Conservation (phyloP, 2,113 vertebrate species). For the Corapipo altera region DNA sequence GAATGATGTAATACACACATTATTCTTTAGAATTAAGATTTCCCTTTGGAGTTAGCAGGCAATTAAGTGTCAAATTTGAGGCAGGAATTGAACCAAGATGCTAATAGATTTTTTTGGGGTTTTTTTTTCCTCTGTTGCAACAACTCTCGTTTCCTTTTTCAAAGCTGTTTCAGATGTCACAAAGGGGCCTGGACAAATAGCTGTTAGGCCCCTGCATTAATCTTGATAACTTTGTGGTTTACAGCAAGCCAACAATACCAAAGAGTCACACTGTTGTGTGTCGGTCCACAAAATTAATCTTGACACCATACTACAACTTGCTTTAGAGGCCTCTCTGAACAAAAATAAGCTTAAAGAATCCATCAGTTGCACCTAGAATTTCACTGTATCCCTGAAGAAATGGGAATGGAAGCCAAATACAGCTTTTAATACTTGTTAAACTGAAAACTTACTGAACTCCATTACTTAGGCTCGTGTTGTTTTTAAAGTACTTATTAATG, state of each 20-base stretch:
- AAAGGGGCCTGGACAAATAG: not conserved
- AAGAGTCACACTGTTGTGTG: not conserved
- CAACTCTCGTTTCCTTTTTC: not conserved
- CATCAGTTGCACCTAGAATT: not conserved
- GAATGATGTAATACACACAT: not conserved
- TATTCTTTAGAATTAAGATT: not conserved
- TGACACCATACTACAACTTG: not conserved
- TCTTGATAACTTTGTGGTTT: not conserved
- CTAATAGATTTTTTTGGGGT: not conserved
- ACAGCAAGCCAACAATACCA: not conserved
- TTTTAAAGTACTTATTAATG: not conserved
- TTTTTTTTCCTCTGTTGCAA: not conserved
- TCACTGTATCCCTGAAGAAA: not conserved
- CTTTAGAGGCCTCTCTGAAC: not conserved
- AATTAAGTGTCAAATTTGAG: not conserved
- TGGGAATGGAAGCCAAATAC: not conserved
- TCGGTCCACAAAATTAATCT: not conserved
- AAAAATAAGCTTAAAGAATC: not conserved
- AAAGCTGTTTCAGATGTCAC: not conserved
- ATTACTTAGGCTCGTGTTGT: not conserved
- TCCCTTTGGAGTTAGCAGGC: not conserved
- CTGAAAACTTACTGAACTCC: not conserved
- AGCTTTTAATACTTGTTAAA: not conserved
- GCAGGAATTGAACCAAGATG: not conserved
- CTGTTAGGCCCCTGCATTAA: not conserved